Evolutionary conservation across 1,140 invertebrate genomes (phyloP).

Genomic region (Pogonognathellus flavescens): DNA sequence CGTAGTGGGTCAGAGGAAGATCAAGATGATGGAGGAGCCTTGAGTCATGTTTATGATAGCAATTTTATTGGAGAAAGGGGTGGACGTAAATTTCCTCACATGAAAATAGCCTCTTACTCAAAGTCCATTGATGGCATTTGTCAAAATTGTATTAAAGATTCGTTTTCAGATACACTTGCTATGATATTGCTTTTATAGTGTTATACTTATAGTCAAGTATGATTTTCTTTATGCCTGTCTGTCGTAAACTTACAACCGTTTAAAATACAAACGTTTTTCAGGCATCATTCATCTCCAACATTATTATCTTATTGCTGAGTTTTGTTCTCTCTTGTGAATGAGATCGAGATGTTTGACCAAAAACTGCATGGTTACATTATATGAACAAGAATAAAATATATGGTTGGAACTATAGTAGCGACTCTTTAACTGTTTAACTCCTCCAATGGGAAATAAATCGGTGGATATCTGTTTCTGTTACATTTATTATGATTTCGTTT

Average conservation of each 20-base stretch:
- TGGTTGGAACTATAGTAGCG: too few relatives aligned
- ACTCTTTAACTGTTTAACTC: background rate
- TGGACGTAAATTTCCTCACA: slow-evolving; percentile 36
- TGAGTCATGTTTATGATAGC: slow-evolving; percentile 41
- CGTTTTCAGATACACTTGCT: background rate
- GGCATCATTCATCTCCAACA: background rate
- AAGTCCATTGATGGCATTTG: slow-evolving; percentile 47
- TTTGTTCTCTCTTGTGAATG: background rate
- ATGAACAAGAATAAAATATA: too few relatives aligned
- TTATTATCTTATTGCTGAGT: background rate
- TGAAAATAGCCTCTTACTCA: slow-evolving; percentile 29
- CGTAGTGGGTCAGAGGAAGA: slow-evolving; percentile 30
- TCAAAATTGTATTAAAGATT: slow-evolving; percentile 51
- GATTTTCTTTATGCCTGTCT: background rate
- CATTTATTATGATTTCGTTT: background rate
- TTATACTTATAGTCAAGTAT: background rate
- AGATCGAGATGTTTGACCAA: slow-evolving; percentile 4
- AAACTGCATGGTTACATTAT: background rate
- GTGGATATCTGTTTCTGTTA: background rate
- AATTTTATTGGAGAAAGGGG: slow-evolving; percentile 44
- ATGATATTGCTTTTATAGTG: background rate
- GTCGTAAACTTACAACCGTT: too few relatives aligned
- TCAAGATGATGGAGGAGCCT: slow-evolving; percentile 15
- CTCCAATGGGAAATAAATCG: background rate
- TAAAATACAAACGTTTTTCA: too few relatives aligned